Base-by-base conservation (phyloP, 2,888 invertebrate species). In the Agrochola lychnidis region DNA sequence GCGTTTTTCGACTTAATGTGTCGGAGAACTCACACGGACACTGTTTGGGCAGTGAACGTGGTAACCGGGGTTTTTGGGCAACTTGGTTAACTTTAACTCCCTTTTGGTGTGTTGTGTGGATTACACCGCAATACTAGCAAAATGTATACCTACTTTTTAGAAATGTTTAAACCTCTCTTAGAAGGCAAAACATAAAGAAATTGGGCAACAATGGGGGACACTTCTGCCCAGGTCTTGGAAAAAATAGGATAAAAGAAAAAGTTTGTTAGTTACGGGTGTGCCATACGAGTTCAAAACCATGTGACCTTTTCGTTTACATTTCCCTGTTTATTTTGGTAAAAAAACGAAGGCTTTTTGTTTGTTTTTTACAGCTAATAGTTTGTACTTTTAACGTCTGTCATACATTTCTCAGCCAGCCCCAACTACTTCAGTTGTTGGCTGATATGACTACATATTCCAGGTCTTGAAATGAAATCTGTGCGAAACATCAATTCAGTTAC, bases 1-100 rank as follows among this genome's bases (percentile, higher is more conserved):
- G 57, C 70, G 82, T 79, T 84, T 84, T 82, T 78, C 73, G 76
- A 83, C 77, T 78, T 76, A 72, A 78, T 80, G 72, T 67, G 19
- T 22, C 10, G 16, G 53, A 36, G n/a, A 22, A 77, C 81, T 81
- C 78, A 83, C 73, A 85, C 74, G 2, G 40, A 66, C 67, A n/a
- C 36, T 42, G 57, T 69, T 64, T 25, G 10, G 36, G 19, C 12
- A 4, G 51, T 2, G 48, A 42, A 42, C 3, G 4, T 22, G 56
- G 6, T 7, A 42, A 25, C 25, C 57, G 57, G 57, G 30, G 30
- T 16, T 30, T 30, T 16, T 59, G 7, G 1, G 59, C 16, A 14
- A 57, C n/a, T 57, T n/a, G n/a, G n/a, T 57, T 25, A 5, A 25
- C 57, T 57, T 56, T n/a, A n/a, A 22, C 53, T 53, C 22, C 53